Evolutionary conservation across 92 coral and sea anemone genomes (phyloP).

Genomic region (Phymanthus crucifer): DNA sequence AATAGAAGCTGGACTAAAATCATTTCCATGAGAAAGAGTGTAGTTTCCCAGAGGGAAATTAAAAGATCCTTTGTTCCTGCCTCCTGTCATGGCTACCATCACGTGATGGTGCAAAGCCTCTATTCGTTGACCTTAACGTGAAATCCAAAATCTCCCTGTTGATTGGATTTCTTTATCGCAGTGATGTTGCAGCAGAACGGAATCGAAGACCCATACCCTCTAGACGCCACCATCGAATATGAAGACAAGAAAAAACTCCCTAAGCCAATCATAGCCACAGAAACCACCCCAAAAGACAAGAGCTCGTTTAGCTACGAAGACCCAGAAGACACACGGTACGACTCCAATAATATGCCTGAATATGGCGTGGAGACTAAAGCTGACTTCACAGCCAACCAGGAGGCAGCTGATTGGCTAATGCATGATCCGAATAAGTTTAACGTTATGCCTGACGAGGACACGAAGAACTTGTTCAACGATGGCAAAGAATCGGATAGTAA

Average conservation of each 20-base stretch:
- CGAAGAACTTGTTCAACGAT: constrained; percentile 20
- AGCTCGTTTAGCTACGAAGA: constrained; percentile 38
- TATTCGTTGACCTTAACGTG: too few species aligned
- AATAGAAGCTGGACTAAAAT: too few species aligned
- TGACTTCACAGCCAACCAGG: constrained; percentile 72
- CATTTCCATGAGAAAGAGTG: too few species aligned
- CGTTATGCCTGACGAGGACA: constrained; percentile 40
- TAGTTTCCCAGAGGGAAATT: too few species aligned
- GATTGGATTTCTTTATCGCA: constrained; percentile 7
- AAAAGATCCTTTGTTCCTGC: too few species aligned
- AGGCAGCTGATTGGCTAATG: constrained; percentile 84
- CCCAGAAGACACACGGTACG: constrained; percentile 24
- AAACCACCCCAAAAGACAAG: constrained; percentile 31
- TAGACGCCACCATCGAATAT: constrained; percentile 64
- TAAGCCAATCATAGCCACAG: constrained; percentile 58
- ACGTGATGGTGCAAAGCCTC: too few species aligned
- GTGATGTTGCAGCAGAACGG: constrained; percentile 73
- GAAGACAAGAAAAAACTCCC: constrained; percentile 47
- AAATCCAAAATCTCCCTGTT: too few species aligned
- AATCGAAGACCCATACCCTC: constrained; percentile 69
- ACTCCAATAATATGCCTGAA: constrained; percentile 62
- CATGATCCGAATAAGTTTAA: constrained; percentile 63
- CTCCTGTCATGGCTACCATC: too few species aligned
- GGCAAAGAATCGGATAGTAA: constrained; percentile 9
- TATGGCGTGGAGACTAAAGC: constrained; percentile 78